Evolutionary conservation across 2,797 vertebrate genomes (phyloP).

Genomic region (Pangasius mekongensis): DNA sequence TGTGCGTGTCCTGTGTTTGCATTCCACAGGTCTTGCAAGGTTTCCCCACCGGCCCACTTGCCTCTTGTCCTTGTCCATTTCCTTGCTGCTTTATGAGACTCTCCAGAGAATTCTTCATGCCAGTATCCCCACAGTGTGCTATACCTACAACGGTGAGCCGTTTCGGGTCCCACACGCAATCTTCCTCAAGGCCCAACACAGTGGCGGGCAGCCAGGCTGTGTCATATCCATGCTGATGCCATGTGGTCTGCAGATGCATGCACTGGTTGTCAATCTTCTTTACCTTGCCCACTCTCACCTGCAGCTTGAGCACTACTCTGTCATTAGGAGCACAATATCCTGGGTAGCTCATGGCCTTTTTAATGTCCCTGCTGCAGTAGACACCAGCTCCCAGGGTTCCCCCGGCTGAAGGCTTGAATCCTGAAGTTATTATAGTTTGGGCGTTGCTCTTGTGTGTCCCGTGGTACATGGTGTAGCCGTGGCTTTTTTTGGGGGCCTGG

Average conservation of each 20-base stretch:
- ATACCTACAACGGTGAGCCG: slow-evolving; percentile 58
- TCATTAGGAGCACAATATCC: slow-evolving; percentile 12
- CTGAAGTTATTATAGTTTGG: slow-evolving; percentile 54
- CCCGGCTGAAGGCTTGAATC: slow-evolving; percentile 54
- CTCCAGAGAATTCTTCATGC: slow-evolving; percentile 49
- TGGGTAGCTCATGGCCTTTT: slow-evolving; percentile 62
- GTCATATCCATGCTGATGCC: slow-evolving; percentile 63
- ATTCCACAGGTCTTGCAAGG: slow-evolving; percentile 53
- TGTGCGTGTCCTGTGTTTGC: slow-evolving; percentile 42
- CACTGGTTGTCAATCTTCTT: slow-evolving; percentile 54
- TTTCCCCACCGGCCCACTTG: neutral
- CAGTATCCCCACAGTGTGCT: slow-evolving; percentile 52
- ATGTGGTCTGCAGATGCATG: slow-evolving; percentile 3
- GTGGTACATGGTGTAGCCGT: slow-evolving; percentile 64
- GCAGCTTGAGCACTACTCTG: slow-evolving; percentile 59
- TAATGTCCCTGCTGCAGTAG: slow-evolving; percentile 63
- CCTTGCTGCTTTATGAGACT: slow-evolving; percentile 51
- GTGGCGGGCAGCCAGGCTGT: slow-evolving; percentile 60
- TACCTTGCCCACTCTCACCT: slow-evolving; percentile 61
- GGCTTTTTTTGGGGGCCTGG: slow-evolving; percentile 56
- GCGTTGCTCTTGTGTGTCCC: slow-evolving; percentile 57
- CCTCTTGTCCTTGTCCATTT: neutral
- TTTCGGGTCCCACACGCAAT: slow-evolving; percentile 63
- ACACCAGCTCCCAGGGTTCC: slow-evolving; percentile 62
- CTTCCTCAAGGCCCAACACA: slow-evolving; percentile 50